Conservation (phyloP, 1,140 invertebrate genomes). For the Temnothorax curvispinosus region DNA sequence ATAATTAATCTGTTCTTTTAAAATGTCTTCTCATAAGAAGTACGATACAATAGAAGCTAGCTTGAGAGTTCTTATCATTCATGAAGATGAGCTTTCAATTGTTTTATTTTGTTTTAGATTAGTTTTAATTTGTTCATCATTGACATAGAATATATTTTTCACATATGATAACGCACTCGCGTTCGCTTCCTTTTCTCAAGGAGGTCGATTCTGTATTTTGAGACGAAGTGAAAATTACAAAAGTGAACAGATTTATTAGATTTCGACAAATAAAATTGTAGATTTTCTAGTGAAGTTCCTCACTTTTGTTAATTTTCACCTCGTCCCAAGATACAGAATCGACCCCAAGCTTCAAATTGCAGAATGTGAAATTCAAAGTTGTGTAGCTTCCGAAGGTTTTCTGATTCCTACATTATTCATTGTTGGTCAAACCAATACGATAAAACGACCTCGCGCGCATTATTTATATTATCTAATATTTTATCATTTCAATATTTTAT, state of each 20-base stretch:
- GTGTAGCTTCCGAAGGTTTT: not conserved
- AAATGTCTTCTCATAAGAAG: not conserved
- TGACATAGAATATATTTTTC: not conserved
- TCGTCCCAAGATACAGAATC: too few relatives aligned
- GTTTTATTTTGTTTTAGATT: not conserved
- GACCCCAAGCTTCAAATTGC: not conserved
- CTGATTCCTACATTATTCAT: slow-evolving; percentile 8
- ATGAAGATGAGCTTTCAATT: not conserved
- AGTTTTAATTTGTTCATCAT: not conserved
- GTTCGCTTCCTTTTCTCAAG: not conserved
- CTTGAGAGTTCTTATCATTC: not conserved
- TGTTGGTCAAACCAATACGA: not conserved
- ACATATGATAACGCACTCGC: not conserved
- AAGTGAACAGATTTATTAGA: too few relatives aligned
- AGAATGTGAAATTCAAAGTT: not conserved
- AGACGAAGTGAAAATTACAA: too few relatives aligned
- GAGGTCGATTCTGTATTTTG: too few relatives aligned
- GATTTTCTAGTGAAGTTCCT: too few relatives aligned
- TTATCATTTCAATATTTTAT: not conserved
- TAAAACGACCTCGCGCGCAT: not conserved
- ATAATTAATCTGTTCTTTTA: not conserved
- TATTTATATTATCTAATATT: not conserved
- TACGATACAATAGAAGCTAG: not conserved
- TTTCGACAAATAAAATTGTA: too few relatives aligned
- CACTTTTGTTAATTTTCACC: too few relatives aligned